Percentiles rank a stretch among this genome's conserved stretches.
Conservation (phyloP, 1,140 invertebrate species). For the Lepidurus couesii region DNA sequence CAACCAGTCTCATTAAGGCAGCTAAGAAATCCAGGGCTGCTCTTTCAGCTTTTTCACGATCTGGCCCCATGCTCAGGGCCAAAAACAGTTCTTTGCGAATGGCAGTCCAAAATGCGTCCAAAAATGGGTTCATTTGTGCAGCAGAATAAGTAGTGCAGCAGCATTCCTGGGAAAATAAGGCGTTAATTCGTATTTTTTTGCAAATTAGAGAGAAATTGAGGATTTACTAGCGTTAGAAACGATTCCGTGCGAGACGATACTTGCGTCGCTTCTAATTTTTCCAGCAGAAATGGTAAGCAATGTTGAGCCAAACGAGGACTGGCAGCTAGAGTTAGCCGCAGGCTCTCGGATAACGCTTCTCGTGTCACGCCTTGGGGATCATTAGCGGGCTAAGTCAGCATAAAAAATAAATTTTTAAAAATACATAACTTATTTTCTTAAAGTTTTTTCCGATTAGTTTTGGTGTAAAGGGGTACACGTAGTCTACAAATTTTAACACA, state of each 20-base stretch:
- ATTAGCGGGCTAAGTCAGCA: constrained; percentile 43
- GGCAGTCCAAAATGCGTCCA: constrained; percentile 42
- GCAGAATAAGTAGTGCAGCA: constrained; percentile 41
- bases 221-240: constrained; percentile 62
- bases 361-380: constrained; percentile 57
- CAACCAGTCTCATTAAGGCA: constrained; percentile 41
- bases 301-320: constrained; percentile 65
- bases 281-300: constrained; percentile 67
- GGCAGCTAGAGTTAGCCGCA: constrained; percentile 65
- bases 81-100: constrained; percentile 44
- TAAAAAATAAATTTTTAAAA: constrained; percentile 16
- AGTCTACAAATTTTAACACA: constrained; percentile 27
- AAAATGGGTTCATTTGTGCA: constrained; percentile 41
- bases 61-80: constrained; percentile 29
- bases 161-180: constrained; percentile 38
- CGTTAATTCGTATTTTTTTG: not conserved
- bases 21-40: constrained; percentile 47
- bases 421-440: too few relatives aligned
- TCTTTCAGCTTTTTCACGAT: constrained; percentile 43
- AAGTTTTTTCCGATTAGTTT: too few relatives aligned
- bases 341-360: constrained; percentile 62
- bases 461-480: not conserved
- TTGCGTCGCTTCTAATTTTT: constrained; percentile 77
- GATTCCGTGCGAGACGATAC: constrained; percentile 76
- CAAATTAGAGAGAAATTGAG: constrained; percentile 37